Percentiles rank a stretch among this genome's conserved stretches.
Evolutionary conservation across 2,888 invertebrate genomes (phyloP).

Genomic region (Deilephila elpenor): DNA sequence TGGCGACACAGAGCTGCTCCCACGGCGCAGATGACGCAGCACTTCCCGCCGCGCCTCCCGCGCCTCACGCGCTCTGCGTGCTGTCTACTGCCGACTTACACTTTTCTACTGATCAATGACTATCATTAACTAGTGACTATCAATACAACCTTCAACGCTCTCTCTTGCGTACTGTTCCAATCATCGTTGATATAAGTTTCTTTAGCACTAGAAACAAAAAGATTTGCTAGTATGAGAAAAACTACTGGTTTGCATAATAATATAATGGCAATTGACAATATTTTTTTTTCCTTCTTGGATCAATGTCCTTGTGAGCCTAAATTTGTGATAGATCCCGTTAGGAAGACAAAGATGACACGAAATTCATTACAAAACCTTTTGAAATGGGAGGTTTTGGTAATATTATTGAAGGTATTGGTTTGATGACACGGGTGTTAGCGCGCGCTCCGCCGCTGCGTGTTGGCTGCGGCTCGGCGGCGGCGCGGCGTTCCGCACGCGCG

Average conservation of each 20-base stretch:
- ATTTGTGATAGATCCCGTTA: background rate
- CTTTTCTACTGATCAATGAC: background rate
- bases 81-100: background rate
- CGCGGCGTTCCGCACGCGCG: slow-evolving; percentile 29
- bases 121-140: no score
- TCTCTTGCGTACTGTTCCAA: no score
- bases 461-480: background rate
- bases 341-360: slow-evolving; percentile 6
- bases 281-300: background rate
- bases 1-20: background rate
- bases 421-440: slow-evolving; percentile 29
- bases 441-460: background rate
- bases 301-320: background rate
- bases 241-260: no score
- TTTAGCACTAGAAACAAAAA: no score
- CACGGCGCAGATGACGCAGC: slow-evolving; percentile 6
- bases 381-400: background rate
- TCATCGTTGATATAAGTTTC: no score
- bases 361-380: slow-evolving; percentile 15
- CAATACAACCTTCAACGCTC: no score
- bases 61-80: no score
- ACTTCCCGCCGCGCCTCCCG: background rate
- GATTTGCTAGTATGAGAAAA: no score
- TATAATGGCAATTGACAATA: no score
- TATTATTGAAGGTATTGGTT: slow-evolving; percentile 29